A percentile compares a stretch with the other conserved stretches of the same genome.
Evolutionary conservation across 2,888 invertebrate species (phyloP).

Genomic region (Scelioninae gen. 1): DNA sequence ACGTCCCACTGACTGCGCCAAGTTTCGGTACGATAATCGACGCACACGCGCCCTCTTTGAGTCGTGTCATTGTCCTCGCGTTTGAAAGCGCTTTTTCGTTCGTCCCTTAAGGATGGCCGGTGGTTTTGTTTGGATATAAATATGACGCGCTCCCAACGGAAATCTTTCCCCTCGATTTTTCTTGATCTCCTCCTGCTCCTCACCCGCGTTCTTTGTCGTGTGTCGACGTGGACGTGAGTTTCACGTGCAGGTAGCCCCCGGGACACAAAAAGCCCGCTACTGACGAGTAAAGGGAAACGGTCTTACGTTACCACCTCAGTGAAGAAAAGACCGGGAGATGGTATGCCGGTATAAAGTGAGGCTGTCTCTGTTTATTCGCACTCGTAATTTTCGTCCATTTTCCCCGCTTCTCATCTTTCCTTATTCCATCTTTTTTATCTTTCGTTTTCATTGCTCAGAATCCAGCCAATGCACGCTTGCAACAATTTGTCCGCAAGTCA

Average conservation of each 20-base stretch:
- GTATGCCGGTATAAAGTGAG: constrained; percentile 28
- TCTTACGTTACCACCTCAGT: constrained; percentile 30
- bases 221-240: no score
- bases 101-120: constrained; percentile 27
- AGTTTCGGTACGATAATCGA: constrained; percentile 27
- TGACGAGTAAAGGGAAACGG: constrained; percentile 30
- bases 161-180: constrained; percentile 43
- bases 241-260: constrained; percentile 44
- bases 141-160: constrained; percentile 53
- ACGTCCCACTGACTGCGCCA: constrained; percentile 12
- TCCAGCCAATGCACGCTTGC: constrained; percentile 20
- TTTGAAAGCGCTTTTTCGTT: constrained; percentile 29
- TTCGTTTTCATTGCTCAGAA: constrained; percentile 11
- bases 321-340: constrained; percentile 35
- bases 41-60: constrained; percentile 28
- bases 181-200: constrained; percentile 1
- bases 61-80: constrained; percentile 43
- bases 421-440: background rate
- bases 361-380: constrained; percentile 25
- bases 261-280: constrained; percentile 38
- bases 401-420: background rate
- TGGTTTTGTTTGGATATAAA: constrained; percentile 56
- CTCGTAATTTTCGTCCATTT: constrained; percentile 41
- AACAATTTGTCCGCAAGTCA: constrained; percentile 33
- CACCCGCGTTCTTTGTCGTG: constrained; percentile 27